Conservation (phyloP, 2,113 vertebrate genomes). For the Platysternon megacephalum region DNA sequence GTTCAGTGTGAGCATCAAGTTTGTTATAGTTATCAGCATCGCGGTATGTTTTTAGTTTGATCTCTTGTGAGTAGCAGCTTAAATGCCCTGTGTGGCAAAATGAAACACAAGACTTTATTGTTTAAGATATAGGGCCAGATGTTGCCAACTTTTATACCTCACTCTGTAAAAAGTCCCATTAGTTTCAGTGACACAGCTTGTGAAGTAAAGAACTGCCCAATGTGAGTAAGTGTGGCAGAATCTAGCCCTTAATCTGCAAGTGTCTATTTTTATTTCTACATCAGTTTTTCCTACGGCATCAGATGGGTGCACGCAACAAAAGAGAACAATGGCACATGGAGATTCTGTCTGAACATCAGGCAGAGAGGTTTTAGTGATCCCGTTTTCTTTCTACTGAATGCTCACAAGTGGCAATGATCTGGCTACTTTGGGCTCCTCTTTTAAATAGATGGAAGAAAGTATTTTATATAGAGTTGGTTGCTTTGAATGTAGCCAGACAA, state of each 20-base stretch:
- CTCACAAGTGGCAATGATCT: background rate
- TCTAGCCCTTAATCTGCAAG: background rate
- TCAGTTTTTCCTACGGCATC: background rate
- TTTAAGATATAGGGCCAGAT: background rate
- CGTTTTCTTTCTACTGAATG: background rate
- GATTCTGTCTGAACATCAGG: background rate
- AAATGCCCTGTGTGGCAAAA: background rate
- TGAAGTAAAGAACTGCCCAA: background rate
- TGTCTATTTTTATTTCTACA: background rate
- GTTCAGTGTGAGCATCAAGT: background rate
- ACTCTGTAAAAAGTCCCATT: background rate
- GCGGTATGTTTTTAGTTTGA: background rate
- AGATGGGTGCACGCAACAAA: background rate
- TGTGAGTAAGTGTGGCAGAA: background rate
- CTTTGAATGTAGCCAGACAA: constrained; percentile 21
- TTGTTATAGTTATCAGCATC: background rate
- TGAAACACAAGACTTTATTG: background rate
- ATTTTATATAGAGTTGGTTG: background rate
- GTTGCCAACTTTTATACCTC: background rate
- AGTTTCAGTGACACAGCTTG: background rate
- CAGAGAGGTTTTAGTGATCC: background rate
- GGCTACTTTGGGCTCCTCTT: background rate
- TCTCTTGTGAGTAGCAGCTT: background rate
- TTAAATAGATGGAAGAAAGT: background rate
- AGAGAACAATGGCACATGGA: background rate